These are phyloP conservation scores for Ceryle rudis DNA, from an alignment of 2,797 vertebrate species.

Conservation along the genomic window DNA sequence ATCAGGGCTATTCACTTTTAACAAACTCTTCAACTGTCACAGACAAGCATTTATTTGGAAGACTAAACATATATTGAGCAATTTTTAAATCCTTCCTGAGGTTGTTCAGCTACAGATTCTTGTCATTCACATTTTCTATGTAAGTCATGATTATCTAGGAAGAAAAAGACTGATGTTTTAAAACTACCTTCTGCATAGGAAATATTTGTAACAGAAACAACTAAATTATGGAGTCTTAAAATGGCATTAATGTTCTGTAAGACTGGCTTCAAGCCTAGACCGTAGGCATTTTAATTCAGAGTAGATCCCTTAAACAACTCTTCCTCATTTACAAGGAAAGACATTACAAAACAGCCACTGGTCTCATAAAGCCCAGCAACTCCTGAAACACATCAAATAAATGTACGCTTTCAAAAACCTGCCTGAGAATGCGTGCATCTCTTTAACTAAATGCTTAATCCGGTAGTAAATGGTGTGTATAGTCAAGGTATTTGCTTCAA, in stretches of 20 bases:
- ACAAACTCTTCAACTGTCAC: not conserved
- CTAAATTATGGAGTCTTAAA: not conserved
- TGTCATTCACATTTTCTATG: not conserved
- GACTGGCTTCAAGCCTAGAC: not conserved
- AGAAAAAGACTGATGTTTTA: slow-evolving; percentile 3
- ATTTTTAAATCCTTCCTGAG: slow-evolving; percentile 20
- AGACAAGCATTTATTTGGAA: slow-evolving; percentile 13
- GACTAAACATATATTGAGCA: slow-evolving; percentile 35
- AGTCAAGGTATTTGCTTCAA: not conserved
- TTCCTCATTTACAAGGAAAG: slow-evolving; percentile 7
- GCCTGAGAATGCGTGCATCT: not conserved
- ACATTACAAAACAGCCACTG: not conserved
- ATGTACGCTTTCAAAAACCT: not conserved
- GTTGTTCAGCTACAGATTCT: slow-evolving; percentile 3
- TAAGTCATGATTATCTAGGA: not conserved
- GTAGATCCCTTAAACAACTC: not conserved
- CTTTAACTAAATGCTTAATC: not conserved
- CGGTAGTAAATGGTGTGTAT: not conserved
- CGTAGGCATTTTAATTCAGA: slow-evolving; percentile 33
- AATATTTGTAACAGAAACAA: not conserved
- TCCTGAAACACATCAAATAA: not conserved
- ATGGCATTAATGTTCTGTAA: not conserved
- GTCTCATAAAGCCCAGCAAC: not conserved
- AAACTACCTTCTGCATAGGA: not conserved
- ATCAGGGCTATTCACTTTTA: slow-evolving; percentile 49